Evolutionary conservation across 2,888 invertebrate species (phyloP), one percentile per base, ranked within the genome.

Genomic region (Aphidoletes aphidimyza): DNA sequence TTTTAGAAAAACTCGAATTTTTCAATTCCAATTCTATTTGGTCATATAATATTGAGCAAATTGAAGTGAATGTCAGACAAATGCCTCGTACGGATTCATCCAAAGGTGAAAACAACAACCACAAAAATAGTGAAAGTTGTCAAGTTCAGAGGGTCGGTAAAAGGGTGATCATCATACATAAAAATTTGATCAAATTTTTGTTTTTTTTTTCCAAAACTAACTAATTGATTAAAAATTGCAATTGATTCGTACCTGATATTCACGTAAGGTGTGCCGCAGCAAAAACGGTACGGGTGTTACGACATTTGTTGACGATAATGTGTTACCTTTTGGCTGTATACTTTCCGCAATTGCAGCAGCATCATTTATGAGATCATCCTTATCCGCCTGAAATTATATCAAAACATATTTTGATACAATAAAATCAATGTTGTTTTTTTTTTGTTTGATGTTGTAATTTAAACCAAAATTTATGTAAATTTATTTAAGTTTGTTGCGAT

Each of bases 301-400:
- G 88, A 97, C 97, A 90, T 95, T 95, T 84, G 98, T 97, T 85
- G 98, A 97, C 87, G 97, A 96, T 87, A 99, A 91, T 34, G 99
- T 99, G 89, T 97, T 98, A 89, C 99, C 99, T 89, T 97, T 99
- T 1, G 99, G 99, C 90, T 99, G 98, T 89, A 99, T 95, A 90
- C 97, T 95, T 89, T 98, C 96, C 83, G 99, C 99, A 87, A 98
- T 92, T 85, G 96, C 96, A 83, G 98, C 97, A 84, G 97, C 97
- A 91, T 97, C 96, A 89, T 96, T 96, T 88, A 98, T 95, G 90
- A 96, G 93, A 88, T 93, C 93, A 89, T 93, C 92, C 87, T 92
- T 92, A 87, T 92, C 91, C 87, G 78, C 81, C 84, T 84, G 11
- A 87, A 22, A 54, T 17, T 19, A 47, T 17, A 14, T n/a, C n/a